Evolutionary conservation across 2,113 vertebrate genomes (phyloP).

Genomic region (Turnix velox): DNA sequence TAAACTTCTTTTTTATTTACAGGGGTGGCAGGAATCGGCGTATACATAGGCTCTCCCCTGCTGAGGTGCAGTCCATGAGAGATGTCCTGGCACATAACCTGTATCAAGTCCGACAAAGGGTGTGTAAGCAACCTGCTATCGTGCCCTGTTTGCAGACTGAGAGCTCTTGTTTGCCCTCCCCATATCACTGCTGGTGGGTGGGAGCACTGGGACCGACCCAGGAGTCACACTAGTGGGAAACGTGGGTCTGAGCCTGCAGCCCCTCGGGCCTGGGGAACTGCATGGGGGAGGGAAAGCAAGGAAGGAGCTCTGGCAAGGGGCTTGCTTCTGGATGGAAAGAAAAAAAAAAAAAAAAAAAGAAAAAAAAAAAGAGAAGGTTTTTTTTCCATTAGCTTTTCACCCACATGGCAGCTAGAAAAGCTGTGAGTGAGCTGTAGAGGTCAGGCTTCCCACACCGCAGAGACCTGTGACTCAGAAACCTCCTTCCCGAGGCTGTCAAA

Average conservation of each 20-base stretch:
- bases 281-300: too few species aligned
- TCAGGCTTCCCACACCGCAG: constrained; percentile 50
- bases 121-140: constrained; percentile 21
- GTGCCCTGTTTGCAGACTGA: background rate
- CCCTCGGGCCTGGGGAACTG: rapidly evolving
- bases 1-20: constrained; percentile 6
- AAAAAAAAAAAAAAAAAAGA: too few species aligned
- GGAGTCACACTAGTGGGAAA: background rate
- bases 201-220: background rate
- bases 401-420: background rate
- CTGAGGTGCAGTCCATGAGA: constrained; percentile 84
- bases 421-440: constrained; percentile 43
- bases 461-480: rapidly evolving
- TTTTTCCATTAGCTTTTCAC: background rate
- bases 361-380: too few species aligned
- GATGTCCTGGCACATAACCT: constrained; percentile 87
- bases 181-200: rapidly evolving
- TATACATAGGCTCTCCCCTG: constrained; percentile 66
- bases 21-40: constrained; percentile 61
- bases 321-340: background rate
- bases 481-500: too few species aligned
- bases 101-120: constrained; percentile 90
- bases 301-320: background rate
- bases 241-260: background rate
- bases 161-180: background rate